Evolutionary conservation across 2,797 vertebrate species (phyloP), one percentile per base, ranked within the genome.

Genomic region (Myotis findleyi): DNA sequence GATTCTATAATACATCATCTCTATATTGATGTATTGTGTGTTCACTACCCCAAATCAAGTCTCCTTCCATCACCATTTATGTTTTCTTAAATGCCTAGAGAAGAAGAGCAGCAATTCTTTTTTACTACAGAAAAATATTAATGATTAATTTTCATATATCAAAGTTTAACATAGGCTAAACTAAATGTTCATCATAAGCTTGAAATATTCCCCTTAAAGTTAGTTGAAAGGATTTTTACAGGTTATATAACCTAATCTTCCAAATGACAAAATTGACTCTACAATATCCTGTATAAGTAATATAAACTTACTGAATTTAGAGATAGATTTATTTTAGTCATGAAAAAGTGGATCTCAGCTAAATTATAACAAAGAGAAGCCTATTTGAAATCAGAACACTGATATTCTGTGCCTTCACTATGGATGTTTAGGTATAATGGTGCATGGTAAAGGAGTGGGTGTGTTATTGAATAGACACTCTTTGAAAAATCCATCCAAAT

Each of bases 281-380:
- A 44, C 0, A 72, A n/a, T 66, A 72, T 17, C 16, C 6, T 69
- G 76, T 62, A 72, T 51, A 86, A 57, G 49, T 18, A 23, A 77
- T 57, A 38, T 86, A 77, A 95, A 77, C n/a, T 64, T 85, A 71
- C 25, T 73, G 51, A 80, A 53, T 95, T 88, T 93, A 73, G 55
- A 87, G 51, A 49, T 62, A 59, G 71, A 38, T 66, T 95, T 27
- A 75, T 91, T 95, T 85, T 76, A 91, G 62, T 89, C 17, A 25
- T 69, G 33, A 47, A 85, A 92, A 68, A 66, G 14, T 89, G 17
- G 12, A 71, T 84, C 23, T 93, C 92, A 93, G 41, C 69, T 88
- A 64, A 81, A 62, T 64, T 89, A 66, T 57, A 73, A 68, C 69
- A 82, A 75, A 86, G 36, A 92, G 47, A 89, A 87, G 38, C 41